Conservation (phyloP, 2,113 vertebrate genomes). For the Cavia porcellus region DNA sequence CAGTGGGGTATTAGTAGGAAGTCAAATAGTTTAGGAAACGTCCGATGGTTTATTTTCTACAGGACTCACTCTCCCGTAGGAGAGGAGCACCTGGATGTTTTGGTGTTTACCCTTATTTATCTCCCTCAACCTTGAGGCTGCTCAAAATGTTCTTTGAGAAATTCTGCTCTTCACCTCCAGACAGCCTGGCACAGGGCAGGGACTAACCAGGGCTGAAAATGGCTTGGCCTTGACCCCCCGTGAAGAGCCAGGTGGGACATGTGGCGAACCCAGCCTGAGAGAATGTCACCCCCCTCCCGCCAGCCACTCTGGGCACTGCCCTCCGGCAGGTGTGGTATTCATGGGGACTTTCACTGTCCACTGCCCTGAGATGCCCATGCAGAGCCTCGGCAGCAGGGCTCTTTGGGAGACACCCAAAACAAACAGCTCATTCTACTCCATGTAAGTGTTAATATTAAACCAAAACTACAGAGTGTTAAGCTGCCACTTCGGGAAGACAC, state of each 20-base stretch:
- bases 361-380: not conserved
- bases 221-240: not conserved
- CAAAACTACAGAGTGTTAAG: conserved; percentile 11
- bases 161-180: not conserved
- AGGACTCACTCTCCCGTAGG: not conserved
- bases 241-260: not conserved
- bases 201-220: not conserved
- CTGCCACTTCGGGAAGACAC: not conserved
- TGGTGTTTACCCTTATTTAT: conserved; percentile 5
- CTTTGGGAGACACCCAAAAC: conserved; percentile 2
- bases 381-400: not conserved
- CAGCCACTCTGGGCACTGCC: not conserved
- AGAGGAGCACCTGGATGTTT: not conserved
- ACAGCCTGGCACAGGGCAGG: not conserved
- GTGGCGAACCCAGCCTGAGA: not conserved
- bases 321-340: not conserved
- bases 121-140: not conserved
- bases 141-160: conserved; percentile 39
- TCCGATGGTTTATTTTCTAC: conserved; percentile 45
- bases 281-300: not conserved
- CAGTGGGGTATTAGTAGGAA: not conserved
- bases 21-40: conserved; percentile 48
- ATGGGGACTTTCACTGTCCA: not conserved
- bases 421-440: not conserved
- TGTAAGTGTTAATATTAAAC: conserved; percentile 15